Evolutionary conservation across 2,888 invertebrate genomes (phyloP), one percentile per base, ranked within the genome.

Genomic region (Aromia moschata): DNA sequence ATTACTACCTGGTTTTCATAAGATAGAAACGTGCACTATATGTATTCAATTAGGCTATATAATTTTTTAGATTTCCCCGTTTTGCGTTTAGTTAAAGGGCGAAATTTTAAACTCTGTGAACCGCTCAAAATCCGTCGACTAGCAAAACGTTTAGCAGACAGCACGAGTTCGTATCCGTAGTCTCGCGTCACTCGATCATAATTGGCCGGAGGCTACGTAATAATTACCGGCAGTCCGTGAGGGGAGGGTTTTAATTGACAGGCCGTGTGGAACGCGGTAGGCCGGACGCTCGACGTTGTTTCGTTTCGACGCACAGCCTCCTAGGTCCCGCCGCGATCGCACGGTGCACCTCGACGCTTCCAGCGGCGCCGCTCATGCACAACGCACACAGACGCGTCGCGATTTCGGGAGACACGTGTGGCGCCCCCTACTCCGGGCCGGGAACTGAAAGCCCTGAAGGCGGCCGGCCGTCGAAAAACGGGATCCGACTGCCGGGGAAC

Each of bases 361-460:
- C 31, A 51, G 30, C 30, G 51, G 18, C 51, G 31, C 51, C 25
- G n/a, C n/a, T n/a, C n/a, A n/a, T n/a, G n/a, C n/a, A n/a, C n/a
- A n/a, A n/a, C n/a, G n/a, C 40, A 49, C 33, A 20, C 37, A 49
- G 41, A 17, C 41, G 36, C 53, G 53, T 33, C 31, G 31, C 12
- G 40, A 14, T 44, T 25, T 45, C 54, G 17, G 45, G 56, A 15
- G 49, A n/a, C n/a, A n/a, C 47, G 56, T 49, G 56, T 40, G 36
- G 40, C 56, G 41, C 46, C 47, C 30, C 43, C 56, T 41, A 25
- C 41, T 40, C 9, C 16, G 40, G 56, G 47, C 33, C 41, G 56
- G 49, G 40, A 41, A 56, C 56, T 56, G 56, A 49, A n/a, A 33
- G 40, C 37, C 56, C 14, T 33, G 33, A 41, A 33, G 56, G 40